Base-by-base conservation (phyloP, 2,113 vertebrate species). In the Hystrix brachyura region DNA sequence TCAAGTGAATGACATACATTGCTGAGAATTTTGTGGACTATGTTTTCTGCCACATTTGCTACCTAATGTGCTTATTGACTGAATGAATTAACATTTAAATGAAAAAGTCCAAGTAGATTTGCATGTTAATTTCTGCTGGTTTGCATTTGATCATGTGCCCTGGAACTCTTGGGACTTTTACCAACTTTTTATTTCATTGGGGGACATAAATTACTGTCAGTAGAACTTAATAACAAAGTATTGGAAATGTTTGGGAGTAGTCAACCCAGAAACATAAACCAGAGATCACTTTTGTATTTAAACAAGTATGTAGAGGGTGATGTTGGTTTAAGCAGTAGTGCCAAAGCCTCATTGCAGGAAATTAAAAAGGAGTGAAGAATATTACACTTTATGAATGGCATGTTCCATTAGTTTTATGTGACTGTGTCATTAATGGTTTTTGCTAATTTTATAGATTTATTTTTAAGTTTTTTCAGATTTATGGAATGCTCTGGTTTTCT, bases 341-440 rank as follows among this genome's bases (percentile, higher is more conserved):
- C 94, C 96, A 96, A 71, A 67, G 48, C 57, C 71, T 97, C 67
- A 59, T 43, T 95, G 81, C 94, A 95, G 97, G 97, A 96, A 95
- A 97, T 97, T 95, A 91, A 97, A 97, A 94, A 65, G 71, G 87
- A 92, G 84, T 71, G 95, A 97, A 85, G 90, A 95, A 65, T 89
- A 94, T 97, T 97, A 87, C 93, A 81, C 87, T 97, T 97, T 92
- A 93, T 95, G 92, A 97, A 91, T 95, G 93, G 84, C 84, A 85
- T 87, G 87, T 96, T 95, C 94, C 23, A 0, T 95, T 92, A 92
- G 92, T 94, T 95, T 92, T 95, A 91, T 94, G 85, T 79, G 76
- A 96, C 23, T 96, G 86, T 14, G 4, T 95, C 88, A 95, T 97
- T 96, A 96, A 95, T 94, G 67, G 84, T 71, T 97, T 97, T 97